These are phyloP conservation scores for Carcina quercana DNA, from an alignment of 2,888 invertebrate species.

Conservation along the genomic window DNA sequence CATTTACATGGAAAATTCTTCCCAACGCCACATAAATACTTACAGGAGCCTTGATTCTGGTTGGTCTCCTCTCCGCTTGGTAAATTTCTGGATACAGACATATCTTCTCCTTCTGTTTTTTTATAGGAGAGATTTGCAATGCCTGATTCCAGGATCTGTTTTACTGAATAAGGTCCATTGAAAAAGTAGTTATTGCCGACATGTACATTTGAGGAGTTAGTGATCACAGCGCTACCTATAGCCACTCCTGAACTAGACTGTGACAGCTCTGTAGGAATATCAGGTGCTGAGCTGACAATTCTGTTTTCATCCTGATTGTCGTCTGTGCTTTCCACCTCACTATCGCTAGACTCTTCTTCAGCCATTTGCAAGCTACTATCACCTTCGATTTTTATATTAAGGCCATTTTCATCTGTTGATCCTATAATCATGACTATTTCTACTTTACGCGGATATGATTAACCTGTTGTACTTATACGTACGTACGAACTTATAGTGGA, in stretches of 20 bases:
- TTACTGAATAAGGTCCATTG: conserved; percentile 85
- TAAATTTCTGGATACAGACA: too few relatives aligned
- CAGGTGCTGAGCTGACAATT: conserved; percentile 24
- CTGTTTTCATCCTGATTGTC: conserved; percentile 21
- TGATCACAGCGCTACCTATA: conserved; percentile 77
- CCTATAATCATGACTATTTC: conserved; percentile 35
- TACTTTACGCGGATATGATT: too few relatives aligned
- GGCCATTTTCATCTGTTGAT: conserved; percentile 19
- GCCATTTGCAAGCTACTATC: conserved; percentile 50
- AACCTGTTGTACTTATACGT: too few relatives aligned
- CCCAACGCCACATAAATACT: not conserved
- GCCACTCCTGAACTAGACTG: conserved; percentile 30
- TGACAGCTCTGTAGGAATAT: conserved; percentile 32
- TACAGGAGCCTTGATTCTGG: not conserved
- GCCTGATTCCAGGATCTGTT: conserved; percentile 77
- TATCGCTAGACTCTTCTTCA: conserved; percentile 34
- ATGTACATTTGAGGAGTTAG: conserved; percentile 81
- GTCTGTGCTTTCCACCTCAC: conserved; percentile 26
- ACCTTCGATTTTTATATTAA: conserved; percentile 42
- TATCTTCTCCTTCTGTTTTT: conserved; percentile 36
- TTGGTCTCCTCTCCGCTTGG: not conserved
- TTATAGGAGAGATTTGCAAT: conserved; percentile 46
- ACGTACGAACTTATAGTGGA: too few relatives aligned
- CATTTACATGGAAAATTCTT: too few relatives aligned
- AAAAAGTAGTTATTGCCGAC: conserved; percentile 82